A percentile compares a stretch with the other conserved stretches of the same genome.
phyloP scores from a whole-genome alignment of 2,797 vertebrate species.

The Intellagama lesueurii region DNA sequence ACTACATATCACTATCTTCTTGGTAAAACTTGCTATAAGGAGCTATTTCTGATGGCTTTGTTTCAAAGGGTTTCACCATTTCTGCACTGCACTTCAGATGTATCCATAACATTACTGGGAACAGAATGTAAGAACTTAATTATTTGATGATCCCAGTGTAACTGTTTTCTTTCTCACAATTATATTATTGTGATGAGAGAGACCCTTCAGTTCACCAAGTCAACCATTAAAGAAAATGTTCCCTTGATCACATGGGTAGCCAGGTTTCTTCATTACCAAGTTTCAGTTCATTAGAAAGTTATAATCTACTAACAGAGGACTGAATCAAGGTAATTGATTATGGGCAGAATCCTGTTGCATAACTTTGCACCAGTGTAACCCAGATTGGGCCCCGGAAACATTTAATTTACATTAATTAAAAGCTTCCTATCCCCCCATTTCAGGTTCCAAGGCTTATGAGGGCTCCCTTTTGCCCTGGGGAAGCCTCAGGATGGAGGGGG shows the following conservation, averaged over 20 bases:
- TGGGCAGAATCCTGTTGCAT: too few species aligned
- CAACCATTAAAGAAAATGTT: not conserved
- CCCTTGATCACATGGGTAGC: not conserved
- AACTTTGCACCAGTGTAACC: too few species aligned
- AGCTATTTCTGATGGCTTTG: not conserved
- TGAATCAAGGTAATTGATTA: not conserved
- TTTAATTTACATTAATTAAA: too few species aligned
- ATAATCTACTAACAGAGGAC: not conserved
- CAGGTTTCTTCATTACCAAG: not conserved
- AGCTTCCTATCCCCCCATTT: too few species aligned
- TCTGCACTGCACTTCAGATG: not conserved
- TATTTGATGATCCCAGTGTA: not conserved
- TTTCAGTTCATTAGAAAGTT: not conserved
- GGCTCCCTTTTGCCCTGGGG: too few species aligned
- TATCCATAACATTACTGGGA: not conserved
- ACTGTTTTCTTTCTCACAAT: not conserved
- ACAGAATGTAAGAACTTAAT: not conserved
- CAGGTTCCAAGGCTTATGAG: too few species aligned
- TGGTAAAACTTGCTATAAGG: not conserved
- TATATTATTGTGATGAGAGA: not conserved
- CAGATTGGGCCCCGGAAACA: too few species aligned
- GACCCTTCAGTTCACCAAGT: not conserved
- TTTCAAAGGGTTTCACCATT: not conserved
- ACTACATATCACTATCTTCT: not conserved
- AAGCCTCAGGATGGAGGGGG: not conserved